Conservation (phyloP, 2,113 vertebrate species). For the Cololabis saira region DNA sequence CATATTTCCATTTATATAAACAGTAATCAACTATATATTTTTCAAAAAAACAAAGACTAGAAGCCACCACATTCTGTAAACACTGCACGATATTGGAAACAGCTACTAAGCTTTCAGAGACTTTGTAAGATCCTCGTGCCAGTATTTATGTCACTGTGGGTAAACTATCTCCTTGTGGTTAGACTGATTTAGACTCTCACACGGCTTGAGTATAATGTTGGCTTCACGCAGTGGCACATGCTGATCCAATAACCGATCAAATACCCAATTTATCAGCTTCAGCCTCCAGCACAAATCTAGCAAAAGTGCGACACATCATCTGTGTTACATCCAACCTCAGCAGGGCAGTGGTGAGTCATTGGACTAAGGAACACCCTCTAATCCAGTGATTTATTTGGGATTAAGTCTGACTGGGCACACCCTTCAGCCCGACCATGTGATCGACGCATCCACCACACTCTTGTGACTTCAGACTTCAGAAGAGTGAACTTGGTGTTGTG, state of each 20-base stretch:
- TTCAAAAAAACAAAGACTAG: constrained; percentile 23
- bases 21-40: constrained; percentile 42
- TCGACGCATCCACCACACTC: constrained; percentile 35
- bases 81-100: constrained; percentile 33
- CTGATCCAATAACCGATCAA: constrained; percentile 24
- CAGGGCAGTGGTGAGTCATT: constrained; percentile 42
- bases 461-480: constrained; percentile 40
- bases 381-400: constrained; percentile 47
- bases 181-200: constrained; percentile 42
- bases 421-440: constrained; percentile 38
- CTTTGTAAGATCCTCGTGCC: constrained; percentile 23
- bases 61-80: constrained; percentile 46
- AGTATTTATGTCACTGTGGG: constrained; percentile 60
- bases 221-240: constrained; percentile 40
- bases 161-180: constrained; percentile 52
- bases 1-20: constrained; percentile 29
- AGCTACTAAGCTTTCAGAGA: constrained; percentile 49
- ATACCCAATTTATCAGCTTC: constrained; percentile 19
- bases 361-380: constrained; percentile 39
- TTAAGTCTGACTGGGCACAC: constrained; percentile 51
- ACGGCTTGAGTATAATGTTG: constrained; percentile 38
- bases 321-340: constrained; percentile 23
- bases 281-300: constrained; percentile 16
- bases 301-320: constrained; percentile 16
- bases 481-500: constrained; percentile 23